phyloP scores from a whole-genome alignment of 2,888 invertebrate species.

The Sepioteuthis lessoniana region DNA sequence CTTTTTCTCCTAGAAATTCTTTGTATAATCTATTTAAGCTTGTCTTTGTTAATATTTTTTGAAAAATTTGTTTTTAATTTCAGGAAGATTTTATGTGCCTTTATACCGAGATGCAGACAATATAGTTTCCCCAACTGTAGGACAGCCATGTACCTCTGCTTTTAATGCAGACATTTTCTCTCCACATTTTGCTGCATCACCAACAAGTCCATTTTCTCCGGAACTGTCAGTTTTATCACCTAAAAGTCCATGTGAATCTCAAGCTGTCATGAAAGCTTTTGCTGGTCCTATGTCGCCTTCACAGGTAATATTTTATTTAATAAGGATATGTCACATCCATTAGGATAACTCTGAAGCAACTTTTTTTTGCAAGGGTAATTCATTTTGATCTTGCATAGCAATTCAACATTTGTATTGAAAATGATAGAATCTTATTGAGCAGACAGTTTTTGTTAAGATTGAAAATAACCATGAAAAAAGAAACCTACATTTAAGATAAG shows the following conservation, averaged over 20 bases:
- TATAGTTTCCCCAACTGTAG: conserved; percentile 84
- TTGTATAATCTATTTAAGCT: background rate
- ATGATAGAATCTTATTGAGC: too few species aligned
- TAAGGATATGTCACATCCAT: too few species aligned
- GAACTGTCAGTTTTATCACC: conserved; percentile 52
- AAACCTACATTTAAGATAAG: background rate
- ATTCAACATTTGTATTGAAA: too few species aligned
- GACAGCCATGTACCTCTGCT: conserved; percentile 78
- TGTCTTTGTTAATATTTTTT: background rate
- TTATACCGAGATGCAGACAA: conserved; percentile 87
- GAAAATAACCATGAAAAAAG: too few species aligned
- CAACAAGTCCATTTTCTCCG: conserved; percentile 48
- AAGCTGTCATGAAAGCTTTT: conserved; percentile 79
- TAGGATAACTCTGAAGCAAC: background rate
- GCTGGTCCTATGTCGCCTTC: conserved; percentile 91
- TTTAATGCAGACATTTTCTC: background rate
- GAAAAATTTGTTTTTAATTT: conserved; percentile 49
- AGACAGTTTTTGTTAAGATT: too few species aligned
- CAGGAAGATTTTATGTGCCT: conserved; percentile 89
- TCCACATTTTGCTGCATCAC: conserved; percentile 15
- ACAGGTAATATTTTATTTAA: conserved; percentile 59
- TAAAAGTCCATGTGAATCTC: conserved; percentile 63
- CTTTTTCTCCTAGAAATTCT: too few species aligned
- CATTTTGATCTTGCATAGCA: too few species aligned
- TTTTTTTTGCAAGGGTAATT: too few species aligned